These are phyloP conservation scores for Osmoderma eremita DNA, from an alignment of 2,888 invertebrate genomes.

Conservation along the genomic window DNA sequence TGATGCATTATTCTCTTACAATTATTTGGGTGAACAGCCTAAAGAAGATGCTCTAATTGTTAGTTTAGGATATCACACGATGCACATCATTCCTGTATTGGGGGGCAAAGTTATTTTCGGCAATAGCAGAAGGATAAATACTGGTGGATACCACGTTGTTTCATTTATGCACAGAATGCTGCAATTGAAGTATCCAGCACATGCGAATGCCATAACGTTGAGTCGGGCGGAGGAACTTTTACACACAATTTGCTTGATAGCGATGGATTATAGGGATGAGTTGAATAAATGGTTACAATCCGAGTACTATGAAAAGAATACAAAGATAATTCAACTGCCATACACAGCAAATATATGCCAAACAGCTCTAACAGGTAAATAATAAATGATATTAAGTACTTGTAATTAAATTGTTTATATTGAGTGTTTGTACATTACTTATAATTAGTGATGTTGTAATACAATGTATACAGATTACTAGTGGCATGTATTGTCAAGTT, in stretches of 20 bases:
- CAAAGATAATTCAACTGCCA: slow-evolving; percentile 87
- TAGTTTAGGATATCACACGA: slow-evolving; percentile 88
- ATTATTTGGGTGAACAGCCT: slow-evolving; percentile 69
- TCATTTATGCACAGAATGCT: slow-evolving; percentile 86
- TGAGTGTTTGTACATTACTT: too few relatives aligned
- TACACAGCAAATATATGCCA: slow-evolving; percentile 74
- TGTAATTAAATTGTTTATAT: too few relatives aligned
- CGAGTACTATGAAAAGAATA: slow-evolving; percentile 84
- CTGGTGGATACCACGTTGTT: slow-evolving; percentile 86
- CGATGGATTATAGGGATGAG: slow-evolving; percentile 82
- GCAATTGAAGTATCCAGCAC: slow-evolving; percentile 93
- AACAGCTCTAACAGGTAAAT: slow-evolving; percentile 71
- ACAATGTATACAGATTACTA: too few relatives aligned
- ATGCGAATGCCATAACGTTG: slow-evolving; percentile 86
- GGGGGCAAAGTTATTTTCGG: slow-evolving; percentile 74
- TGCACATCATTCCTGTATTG: slow-evolving; percentile 87
- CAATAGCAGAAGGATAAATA: slow-evolving; percentile 83
- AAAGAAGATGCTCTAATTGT: slow-evolving; percentile 78
- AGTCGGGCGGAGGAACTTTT: slow-evolving; percentile 89
- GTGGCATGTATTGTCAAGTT: too few relatives aligned
- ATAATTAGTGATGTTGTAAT: too few relatives aligned
- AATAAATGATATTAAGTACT: too few relatives aligned
- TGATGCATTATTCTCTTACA: slow-evolving; percentile 80
- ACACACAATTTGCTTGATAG: slow-evolving; percentile 81
- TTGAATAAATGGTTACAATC: slow-evolving; percentile 82